Evolutionary conservation across 2,888 invertebrate species (phyloP).

Genomic region (Tachina lurida): DNA sequence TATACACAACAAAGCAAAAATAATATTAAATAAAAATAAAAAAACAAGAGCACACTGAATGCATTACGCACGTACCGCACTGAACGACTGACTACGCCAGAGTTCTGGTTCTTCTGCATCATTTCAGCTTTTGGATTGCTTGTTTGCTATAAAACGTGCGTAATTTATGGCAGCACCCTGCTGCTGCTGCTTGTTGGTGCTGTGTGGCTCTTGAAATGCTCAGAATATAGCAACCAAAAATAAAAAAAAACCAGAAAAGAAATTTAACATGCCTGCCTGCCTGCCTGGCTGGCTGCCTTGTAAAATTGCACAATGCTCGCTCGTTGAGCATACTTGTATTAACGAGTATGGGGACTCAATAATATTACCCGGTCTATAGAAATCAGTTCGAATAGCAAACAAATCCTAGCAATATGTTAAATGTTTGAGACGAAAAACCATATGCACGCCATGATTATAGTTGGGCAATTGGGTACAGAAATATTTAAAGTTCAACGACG

Average conservation of each 20-base stretch:
- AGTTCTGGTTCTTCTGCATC: constrained; percentile 51
- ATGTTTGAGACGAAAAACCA: constrained; percentile 43
- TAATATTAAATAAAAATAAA: constrained; percentile 7
- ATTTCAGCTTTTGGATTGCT: constrained; percentile 45
- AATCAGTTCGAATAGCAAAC: constrained; percentile 28
- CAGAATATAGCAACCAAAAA: constrained; percentile 23
- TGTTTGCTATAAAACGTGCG: constrained; percentile 70
- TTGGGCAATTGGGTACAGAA: constrained; percentile 21
- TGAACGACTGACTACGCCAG: constrained; percentile 12
- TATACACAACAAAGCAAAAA: constrained; percentile 21
- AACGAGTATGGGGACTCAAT: constrained; percentile 40
- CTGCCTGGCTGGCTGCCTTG: constrained; percentile 1
- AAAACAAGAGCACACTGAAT: constrained; percentile 37
- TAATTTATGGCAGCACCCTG: constrained; percentile 75
- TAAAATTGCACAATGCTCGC: constrained; percentile 33
- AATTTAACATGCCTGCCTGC: constrained; percentile 45
- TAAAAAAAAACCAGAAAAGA: constrained; percentile 18
- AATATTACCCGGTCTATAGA: constrained; percentile 30
- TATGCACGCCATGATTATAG: neutral
- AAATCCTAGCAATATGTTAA: constrained; percentile 55
- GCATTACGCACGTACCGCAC: constrained; percentile 66
- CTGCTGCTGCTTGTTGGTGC: constrained; percentile 64
- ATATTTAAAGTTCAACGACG: constrained; percentile 48
- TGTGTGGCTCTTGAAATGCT: constrained; percentile 36
- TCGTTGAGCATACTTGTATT: constrained; percentile 24